Conservation (phyloP, 2,797 vertebrate species). For the Psittacula echo region DNA sequence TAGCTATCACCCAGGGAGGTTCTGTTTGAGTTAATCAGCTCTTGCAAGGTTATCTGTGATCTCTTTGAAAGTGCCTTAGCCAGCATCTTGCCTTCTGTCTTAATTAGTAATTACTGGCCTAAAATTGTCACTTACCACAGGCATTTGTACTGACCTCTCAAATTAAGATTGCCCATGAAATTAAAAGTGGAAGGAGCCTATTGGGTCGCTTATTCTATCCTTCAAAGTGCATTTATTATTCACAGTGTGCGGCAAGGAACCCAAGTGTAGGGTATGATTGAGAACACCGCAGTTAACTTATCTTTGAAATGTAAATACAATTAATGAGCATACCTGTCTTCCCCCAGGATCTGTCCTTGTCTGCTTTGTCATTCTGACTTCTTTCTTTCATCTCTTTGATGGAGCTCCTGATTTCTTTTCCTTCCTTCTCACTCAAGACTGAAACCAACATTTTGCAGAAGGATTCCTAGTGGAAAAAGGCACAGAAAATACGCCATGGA, state of each 20-base stretch:
- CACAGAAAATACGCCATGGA: neutral
- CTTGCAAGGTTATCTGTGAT: slow-evolving; percentile 57
- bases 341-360: slow-evolving; percentile 32
- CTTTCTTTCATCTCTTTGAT: slow-evolving; percentile 4
- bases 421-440: neutral
- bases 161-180: slow-evolving; percentile 37
- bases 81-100: slow-evolving; percentile 34
- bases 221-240: slow-evolving; percentile 52
- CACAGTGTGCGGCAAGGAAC: neutral
- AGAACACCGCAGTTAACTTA: neutral
- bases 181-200: slow-evolving; percentile 28
- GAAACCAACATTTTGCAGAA: slow-evolving; percentile 18
- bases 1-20: slow-evolving; percentile 44
- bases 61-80: slow-evolving; percentile 20
- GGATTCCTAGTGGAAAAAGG: neutral
- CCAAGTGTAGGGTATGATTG: neutral
- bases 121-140: slow-evolving; percentile 39
- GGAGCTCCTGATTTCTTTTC: neutral
- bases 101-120: slow-evolving; percentile 51
- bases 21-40: slow-evolving; percentile 43
- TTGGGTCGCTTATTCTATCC: neutral
- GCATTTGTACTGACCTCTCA: slow-evolving; percentile 45
- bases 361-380: slow-evolving; percentile 31
- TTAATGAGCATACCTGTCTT: slow-evolving; percentile 42
- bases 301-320: slow-evolving; percentile 72